A percentile compares a stretch with the other conserved stretches of the same genome.
These are phyloP conservation scores for Discoglossus pictus DNA, from an alignment of 2,797 vertebrate genomes.

Conservation along the genomic window DNA sequence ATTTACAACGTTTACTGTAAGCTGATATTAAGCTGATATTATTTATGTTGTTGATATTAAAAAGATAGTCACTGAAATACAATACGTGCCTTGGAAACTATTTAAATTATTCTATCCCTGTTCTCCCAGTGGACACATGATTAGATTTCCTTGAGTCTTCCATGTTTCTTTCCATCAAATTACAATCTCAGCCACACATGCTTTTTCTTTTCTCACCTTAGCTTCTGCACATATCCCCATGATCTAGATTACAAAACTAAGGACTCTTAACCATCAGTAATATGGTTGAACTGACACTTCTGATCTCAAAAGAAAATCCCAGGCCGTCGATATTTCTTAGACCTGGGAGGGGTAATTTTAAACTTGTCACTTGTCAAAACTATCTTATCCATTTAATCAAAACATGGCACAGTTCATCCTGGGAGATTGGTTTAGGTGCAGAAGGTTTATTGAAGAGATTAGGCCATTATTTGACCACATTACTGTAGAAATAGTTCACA, in stretches of 20 bases:
- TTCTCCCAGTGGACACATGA: constrained; percentile 15
- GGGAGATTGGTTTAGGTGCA: no score
- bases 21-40: no score
- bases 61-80: constrained; percentile 4
- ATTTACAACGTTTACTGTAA: no score
- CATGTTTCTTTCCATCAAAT: constrained; percentile 19
- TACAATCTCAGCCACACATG: neutral
- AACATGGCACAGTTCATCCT: no score
- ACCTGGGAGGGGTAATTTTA: neutral
- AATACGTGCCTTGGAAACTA: neutral
- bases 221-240: constrained; percentile 1
- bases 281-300: constrained; percentile 13
- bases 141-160: constrained; percentile 12
- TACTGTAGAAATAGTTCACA: no score
- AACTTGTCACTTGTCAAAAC: constrained; percentile 15
- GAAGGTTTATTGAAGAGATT: no score
- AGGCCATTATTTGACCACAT: no score
- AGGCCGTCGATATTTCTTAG: constrained; percentile 23
- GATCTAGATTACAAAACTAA: neutral
- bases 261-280: constrained; percentile 13
- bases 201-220: neutral
- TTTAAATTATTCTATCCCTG: constrained; percentile 3
- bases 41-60: constrained; percentile 5
- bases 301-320: constrained; percentile 31
- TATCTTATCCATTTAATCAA: neutral